Percentiles rank a stretch among this genome's conserved stretches.
Evolutionary conservation across 2,797 vertebrate species (phyloP).

Genomic region (Stomatorhinus walkeri): DNA sequence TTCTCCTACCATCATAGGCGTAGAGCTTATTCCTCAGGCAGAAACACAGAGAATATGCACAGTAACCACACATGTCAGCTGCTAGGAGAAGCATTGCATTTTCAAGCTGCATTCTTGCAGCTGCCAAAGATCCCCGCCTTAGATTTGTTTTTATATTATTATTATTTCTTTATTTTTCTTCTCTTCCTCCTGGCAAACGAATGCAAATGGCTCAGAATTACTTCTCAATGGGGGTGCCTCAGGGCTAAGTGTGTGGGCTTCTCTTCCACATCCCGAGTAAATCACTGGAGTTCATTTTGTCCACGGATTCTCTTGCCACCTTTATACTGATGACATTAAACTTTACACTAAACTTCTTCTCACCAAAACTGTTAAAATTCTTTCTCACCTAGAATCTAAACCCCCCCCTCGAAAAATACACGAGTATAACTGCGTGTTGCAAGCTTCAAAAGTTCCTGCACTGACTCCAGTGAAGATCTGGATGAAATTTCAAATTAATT

Average conservation of each 20-base stretch:
- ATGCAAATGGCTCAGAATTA: conserved; percentile 4
- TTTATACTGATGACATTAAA: not conserved
- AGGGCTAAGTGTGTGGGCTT: not conserved
- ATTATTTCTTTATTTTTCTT: not conserved
- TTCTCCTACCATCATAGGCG: not conserved
- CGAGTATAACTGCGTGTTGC: not conserved
- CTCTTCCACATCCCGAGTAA: not conserved
- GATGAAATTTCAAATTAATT: conserved; percentile 2
- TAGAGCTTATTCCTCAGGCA: not conserved
- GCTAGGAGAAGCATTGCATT: not conserved
- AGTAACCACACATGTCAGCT: not conserved
- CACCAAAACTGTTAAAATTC: not conserved
- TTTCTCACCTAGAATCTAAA: not conserved
- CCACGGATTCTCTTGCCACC: not conserved
- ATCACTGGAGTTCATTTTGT: not conserved
- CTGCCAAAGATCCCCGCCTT: not conserved
- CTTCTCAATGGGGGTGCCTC: not conserved
- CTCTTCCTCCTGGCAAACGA: not conserved
- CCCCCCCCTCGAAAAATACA: not conserved
- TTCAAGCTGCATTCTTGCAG: not conserved
- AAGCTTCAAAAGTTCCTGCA: not conserved
- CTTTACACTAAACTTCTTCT: not conserved
- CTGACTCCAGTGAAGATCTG: not conserved
- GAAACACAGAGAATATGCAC: not conserved
- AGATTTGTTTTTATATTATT: not conserved